phyloP scores from a whole-genome alignment of 2,888 invertebrate species.

The Xestia c-nigrum region DNA sequence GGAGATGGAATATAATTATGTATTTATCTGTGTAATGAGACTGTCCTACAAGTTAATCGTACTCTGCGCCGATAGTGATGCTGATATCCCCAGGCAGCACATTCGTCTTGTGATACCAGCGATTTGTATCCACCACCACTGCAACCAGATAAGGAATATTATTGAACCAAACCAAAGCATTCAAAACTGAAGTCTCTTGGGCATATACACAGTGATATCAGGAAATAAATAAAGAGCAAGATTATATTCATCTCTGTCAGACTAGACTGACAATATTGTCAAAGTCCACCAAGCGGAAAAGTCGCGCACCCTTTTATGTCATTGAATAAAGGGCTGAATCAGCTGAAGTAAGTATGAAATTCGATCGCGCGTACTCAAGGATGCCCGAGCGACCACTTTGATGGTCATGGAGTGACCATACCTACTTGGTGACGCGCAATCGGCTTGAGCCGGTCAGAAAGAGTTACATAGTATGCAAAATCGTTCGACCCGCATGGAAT shows the following conservation, averaged over 20 bases:
- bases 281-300: neutral
- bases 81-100: slow-evolving; percentile 97
- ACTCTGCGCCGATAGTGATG: slow-evolving; percentile 99
- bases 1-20: neutral
- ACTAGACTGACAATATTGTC: neutral
- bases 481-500: neutral
- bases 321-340: neutral
- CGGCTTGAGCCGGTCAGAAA: no score
- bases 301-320: neutral
- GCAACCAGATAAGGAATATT: slow-evolving; percentile 72
- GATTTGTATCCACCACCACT: slow-evolving; percentile 98
- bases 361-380: neutral
- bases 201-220: neutral
- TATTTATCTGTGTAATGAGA: no score
- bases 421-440: no score
- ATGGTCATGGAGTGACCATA: no score
- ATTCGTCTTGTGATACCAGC: slow-evolving; percentile 98
- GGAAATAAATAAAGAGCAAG: neutral
- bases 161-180: neutral
- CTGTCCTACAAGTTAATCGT: slow-evolving; percentile 92
- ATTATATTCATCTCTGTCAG: neutral
- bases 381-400: neutral
- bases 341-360: neutral
- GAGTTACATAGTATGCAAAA: neutral
- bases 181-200: neutral